These are phyloP conservation scores for Ophioninae sp. DNA, from an alignment of 2,888 invertebrate genomes.

Conservation along the genomic window DNA sequence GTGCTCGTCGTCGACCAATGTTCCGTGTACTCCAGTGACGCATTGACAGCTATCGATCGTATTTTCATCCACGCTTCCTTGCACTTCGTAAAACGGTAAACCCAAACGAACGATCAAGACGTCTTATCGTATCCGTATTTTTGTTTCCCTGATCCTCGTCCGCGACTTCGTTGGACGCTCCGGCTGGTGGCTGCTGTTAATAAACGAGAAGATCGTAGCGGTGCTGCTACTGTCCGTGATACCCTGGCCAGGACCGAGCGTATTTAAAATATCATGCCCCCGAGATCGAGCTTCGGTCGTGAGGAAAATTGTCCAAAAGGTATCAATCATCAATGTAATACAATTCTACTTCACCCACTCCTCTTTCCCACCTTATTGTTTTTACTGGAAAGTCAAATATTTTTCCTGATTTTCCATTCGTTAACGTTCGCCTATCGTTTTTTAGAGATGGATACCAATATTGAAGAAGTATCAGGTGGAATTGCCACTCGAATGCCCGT, in stretches of 20 bases:
- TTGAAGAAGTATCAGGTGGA: slow-evolving; percentile 94
- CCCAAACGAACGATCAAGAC: too few relatives aligned
- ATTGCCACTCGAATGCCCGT: slow-evolving; percentile 93
- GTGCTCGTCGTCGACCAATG: slow-evolving; percentile 20
- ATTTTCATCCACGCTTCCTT: background rate
- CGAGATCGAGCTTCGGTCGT: slow-evolving; percentile 94
- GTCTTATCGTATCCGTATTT: background rate
- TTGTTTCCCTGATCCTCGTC: background rate
- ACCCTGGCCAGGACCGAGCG: slow-evolving; percentile 93
- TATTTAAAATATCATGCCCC: slow-evolving; percentile 93
- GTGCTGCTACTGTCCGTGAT: slow-evolving; percentile 91
- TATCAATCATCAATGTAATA: slow-evolving; percentile 61
- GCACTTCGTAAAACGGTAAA: background rate
- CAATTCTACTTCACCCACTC: background rate
- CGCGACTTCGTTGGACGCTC: background rate
- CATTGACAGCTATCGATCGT: slow-evolving; percentile 26
- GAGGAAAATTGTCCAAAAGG: slow-evolving; percentile 91
- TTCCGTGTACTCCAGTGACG: slow-evolving; percentile 29
- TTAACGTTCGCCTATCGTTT: slow-evolving; percentile 40
- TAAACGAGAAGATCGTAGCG: slow-evolving; percentile 87
- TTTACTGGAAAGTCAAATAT: background rate
- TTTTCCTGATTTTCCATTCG: background rate
- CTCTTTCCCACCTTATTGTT: background rate
- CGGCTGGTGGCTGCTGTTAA: background rate
- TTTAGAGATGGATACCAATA: slow-evolving; percentile 92